Evolutionary conservation across 2,888 invertebrate species (phyloP).

Genomic region (Calameuta idolon): DNA sequence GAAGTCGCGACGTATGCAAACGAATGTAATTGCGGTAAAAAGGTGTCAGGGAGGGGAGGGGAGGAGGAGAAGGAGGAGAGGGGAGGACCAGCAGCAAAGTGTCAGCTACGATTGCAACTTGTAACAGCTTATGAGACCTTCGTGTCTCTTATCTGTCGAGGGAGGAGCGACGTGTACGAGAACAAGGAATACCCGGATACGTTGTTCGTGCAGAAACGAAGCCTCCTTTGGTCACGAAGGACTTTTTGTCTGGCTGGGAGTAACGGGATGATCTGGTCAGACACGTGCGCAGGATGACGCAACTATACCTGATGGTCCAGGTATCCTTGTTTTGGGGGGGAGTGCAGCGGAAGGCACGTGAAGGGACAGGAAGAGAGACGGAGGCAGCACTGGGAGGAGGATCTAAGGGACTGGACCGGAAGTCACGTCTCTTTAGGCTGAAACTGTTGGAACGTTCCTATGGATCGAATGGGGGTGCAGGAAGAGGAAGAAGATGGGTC

Average conservation of each 20-base stretch:
- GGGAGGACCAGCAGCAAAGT: not conserved
- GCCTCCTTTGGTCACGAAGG: conserved; percentile 40
- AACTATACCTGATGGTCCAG: not conserved
- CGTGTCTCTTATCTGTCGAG: not conserved
- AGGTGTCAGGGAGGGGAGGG: not conserved
- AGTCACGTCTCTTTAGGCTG: not conserved
- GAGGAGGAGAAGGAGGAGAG: too few relatives aligned
- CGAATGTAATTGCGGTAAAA: not conserved
- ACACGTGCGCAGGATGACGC: not conserved
- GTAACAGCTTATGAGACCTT: not conserved
- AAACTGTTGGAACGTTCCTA: not conserved
- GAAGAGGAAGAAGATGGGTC: not conserved
- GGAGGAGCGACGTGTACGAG: not conserved
- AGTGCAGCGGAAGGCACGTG: too few relatives aligned
- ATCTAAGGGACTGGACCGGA: not conserved
- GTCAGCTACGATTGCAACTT: not conserved
- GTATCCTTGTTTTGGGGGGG: not conserved
- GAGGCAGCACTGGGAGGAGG: not conserved
- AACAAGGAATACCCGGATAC: not conserved
- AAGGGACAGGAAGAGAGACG: not conserved
- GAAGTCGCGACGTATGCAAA: not conserved
- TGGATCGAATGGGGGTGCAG: not conserved
- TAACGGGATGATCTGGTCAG: not conserved
- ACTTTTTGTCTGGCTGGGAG: conserved; percentile 29
- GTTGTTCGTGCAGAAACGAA: conserved; percentile 9